A percentile compares a stretch with the other conserved stretches of the same genome.
Conservation (phyloP, 1,140 invertebrate species). For the Tachypleus tridentatus region DNA sequence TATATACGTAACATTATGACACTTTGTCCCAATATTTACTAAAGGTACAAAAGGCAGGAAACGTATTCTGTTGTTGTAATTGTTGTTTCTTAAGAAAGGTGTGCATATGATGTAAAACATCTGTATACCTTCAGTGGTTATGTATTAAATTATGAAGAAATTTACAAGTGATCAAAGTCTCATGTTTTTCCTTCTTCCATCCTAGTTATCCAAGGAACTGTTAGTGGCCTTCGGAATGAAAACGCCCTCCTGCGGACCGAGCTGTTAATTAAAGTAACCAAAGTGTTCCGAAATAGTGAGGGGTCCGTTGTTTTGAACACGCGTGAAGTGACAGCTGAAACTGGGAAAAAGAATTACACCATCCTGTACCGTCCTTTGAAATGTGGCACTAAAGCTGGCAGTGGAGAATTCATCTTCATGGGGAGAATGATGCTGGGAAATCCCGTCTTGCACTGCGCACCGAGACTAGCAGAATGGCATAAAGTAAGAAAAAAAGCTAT, state of each 20-base stretch:
- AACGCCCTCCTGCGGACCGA: slow-evolving; percentile 50
- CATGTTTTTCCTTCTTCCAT: slow-evolving; percentile 1
- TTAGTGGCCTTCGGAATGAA: slow-evolving; percentile 48
- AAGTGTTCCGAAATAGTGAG: slow-evolving; percentile 40
- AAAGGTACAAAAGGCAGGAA: no score
- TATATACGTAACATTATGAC: no score
- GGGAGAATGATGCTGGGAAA: slow-evolving; percentile 55
- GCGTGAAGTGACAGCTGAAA: neutral
- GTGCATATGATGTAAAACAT: no score
- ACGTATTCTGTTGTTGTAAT: no score
- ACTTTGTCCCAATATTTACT: no score
- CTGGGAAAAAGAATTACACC: slow-evolving; percentile 14
- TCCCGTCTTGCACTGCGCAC: slow-evolving; percentile 55
- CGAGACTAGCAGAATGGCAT: slow-evolving; percentile 53
- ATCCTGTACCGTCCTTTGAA: slow-evolving; percentile 42
- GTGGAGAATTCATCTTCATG: slow-evolving; percentile 66
- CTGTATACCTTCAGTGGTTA: no score
- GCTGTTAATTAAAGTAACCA: slow-evolving; percentile 50
- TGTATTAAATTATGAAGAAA: no score
- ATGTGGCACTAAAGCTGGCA: slow-evolving; percentile 54
- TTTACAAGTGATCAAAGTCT: no score
- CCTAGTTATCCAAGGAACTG: slow-evolving; percentile 48
- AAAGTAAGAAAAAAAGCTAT: slow-evolving; percentile 44
- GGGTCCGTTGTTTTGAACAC: slow-evolving; percentile 1
- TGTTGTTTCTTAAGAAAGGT: no score